Evolutionary conservation across 2,888 invertebrate genomes (phyloP).

Genomic region (Melitaea athalia): DNA sequence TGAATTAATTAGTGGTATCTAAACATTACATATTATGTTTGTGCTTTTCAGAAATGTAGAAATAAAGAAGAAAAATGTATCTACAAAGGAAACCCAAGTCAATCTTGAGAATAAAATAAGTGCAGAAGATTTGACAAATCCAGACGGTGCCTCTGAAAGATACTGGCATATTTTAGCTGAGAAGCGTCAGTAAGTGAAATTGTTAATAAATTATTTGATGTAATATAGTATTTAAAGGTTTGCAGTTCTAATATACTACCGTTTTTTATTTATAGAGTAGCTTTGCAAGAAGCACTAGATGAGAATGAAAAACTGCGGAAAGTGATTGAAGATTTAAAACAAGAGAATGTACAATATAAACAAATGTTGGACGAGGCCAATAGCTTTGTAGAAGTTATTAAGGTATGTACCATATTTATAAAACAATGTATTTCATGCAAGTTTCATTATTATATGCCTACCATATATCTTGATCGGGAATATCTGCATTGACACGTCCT

Average conservation of each 20-base stretch:
- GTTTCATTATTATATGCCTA: no score
- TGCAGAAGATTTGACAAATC: conserved; percentile 86
- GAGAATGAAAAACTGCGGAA: conserved; percentile 85
- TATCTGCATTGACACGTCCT: no score
- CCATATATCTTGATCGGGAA: no score
- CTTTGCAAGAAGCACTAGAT: conserved; percentile 86
- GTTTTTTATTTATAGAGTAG: conserved; percentile 70
- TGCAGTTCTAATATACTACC: neutral
- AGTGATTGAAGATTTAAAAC: conserved; percentile 78
- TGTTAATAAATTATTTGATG: no score
- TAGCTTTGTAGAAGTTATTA: conserved; percentile 88
- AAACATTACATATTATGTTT: neutral
- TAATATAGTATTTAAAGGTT: neutral
- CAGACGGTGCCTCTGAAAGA: conserved; percentile 85
- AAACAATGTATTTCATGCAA: neutral
- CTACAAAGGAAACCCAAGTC: conserved; percentile 84
- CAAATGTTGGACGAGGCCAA: conserved; percentile 89
- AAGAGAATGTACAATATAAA: conserved; percentile 86
- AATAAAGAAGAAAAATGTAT: conserved; percentile 75
- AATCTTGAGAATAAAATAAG: conserved; percentile 81
- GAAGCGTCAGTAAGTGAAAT: conserved; percentile 81
- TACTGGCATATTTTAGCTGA: conserved; percentile 91
- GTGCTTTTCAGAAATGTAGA: conserved; percentile 63
- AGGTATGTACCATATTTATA: conserved; percentile 72
- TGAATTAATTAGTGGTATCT: neutral